Evolutionary conservation across 1,140 invertebrate species (phyloP).

Genomic region (Arion vulgaris): DNA sequence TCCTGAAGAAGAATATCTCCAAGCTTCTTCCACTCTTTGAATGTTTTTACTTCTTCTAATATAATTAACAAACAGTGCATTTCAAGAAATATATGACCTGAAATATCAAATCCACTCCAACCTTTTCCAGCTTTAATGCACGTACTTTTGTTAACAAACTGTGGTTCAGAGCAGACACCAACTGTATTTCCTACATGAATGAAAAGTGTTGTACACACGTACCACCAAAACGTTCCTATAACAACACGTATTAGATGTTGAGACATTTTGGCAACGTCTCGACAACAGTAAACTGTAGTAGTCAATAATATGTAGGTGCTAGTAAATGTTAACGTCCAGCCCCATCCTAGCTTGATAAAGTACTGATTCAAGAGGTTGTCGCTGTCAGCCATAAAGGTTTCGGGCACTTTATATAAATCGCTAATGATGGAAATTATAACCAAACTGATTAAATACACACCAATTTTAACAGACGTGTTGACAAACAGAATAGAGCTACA

Average conservation of each 20-base stretch:
- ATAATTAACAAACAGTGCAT: constrained; percentile 92
- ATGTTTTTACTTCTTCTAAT: constrained; percentile 89
- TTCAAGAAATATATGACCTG: constrained; percentile 94
- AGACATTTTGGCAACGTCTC: constrained; percentile 77
- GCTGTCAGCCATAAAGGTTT: constrained; percentile 88
- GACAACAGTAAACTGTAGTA: constrained; percentile 86
- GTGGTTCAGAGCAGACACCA: constrained; percentile 81
- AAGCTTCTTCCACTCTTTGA: constrained; percentile 90
- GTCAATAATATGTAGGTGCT: constrained; percentile 86
- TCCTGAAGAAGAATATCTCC: constrained; percentile 78
- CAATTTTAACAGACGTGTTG: constrained; percentile 87
- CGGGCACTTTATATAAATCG: constrained; percentile 84
- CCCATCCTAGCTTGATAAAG: constrained; percentile 97
- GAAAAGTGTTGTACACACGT: constrained; percentile 87
- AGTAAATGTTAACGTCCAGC: constrained; percentile 87
- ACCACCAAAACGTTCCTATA: constrained; percentile 91
- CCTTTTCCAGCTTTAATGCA: constrained; percentile 63
- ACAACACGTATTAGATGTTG: constrained; percentile 83
- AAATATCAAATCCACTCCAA: constrained; percentile 95
- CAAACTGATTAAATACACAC: constrained; percentile 85
- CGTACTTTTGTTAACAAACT: constrained; percentile 46
- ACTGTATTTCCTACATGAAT: constrained; percentile 85
- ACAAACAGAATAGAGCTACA: constrained; percentile 88
- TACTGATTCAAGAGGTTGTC: constrained; percentile 91
- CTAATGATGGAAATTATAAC: constrained; percentile 88